phyloP scores from a whole-genome alignment of 2,888 invertebrate genomes.

The Panopea generosa region DNA sequence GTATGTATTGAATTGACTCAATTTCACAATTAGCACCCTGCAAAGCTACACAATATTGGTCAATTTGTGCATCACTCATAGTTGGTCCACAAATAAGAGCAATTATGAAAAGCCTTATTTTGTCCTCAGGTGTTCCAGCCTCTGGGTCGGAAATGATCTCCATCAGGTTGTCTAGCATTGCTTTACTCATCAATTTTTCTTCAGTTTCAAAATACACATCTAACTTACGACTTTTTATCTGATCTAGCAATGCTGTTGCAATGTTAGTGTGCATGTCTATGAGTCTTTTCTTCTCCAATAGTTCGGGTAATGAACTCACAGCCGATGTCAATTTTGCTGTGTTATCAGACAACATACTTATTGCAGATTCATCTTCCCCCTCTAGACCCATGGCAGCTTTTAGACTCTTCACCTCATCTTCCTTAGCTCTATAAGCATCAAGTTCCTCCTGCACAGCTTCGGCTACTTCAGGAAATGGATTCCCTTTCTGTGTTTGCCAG shows the following conservation, averaged over 20 bases:
- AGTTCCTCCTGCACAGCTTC: slow-evolving; percentile 99
- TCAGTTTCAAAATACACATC: slow-evolving; percentile 99
- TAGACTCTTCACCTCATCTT: slow-evolving; percentile 98
- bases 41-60: slow-evolving; percentile 93
- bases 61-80: slow-evolving; percentile 93
- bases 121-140: slow-evolving; percentile 95
- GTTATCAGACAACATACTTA: slow-evolving; percentile 89
- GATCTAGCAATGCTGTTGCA: slow-evolving; percentile 90
- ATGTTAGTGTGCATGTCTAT: slow-evolving; percentile 99
- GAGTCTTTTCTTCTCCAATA: slow-evolving; percentile 97
- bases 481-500: slow-evolving; percentile 96
- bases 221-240: slow-evolving; percentile 91
- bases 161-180: slow-evolving; percentile 90
- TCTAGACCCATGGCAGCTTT: slow-evolving; percentile 98
- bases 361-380: slow-evolving; percentile 92
- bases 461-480: slow-evolving; percentile 91
- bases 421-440: slow-evolving; percentile 96
- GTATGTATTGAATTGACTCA: slow-evolving; percentile 94
- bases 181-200: slow-evolving; percentile 95
- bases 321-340: slow-evolving; percentile 94
- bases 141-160: slow-evolving; percentile 95
- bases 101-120: slow-evolving; percentile 96
- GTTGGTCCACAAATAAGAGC: slow-evolving; percentile 93
- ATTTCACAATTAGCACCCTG: slow-evolving; percentile 94
- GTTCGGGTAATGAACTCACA: slow-evolving; percentile 95